phyloP scores from a whole-genome alignment of 2,888 invertebrate genomes.

The Polietes domitor region DNA sequence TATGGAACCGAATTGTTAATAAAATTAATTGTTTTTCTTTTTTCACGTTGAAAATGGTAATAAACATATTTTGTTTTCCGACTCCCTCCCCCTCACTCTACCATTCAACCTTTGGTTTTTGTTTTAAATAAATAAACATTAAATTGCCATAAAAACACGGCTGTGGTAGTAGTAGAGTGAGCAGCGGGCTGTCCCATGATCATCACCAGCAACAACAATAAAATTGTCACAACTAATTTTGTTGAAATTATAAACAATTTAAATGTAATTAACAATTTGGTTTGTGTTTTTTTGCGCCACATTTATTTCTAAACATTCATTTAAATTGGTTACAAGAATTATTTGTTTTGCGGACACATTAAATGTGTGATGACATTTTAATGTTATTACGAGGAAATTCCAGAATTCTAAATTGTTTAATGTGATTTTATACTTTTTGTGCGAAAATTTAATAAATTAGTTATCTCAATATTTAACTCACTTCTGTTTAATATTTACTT shows the following conservation, averaged over 20 bases:
- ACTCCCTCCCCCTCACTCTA: background rate
- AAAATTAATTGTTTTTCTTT: conserved; percentile 4
- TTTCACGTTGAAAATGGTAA: background rate
- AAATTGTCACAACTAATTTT: conserved; percentile 5
- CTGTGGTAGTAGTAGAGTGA: background rate
- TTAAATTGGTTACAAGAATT: conserved; percentile 5
- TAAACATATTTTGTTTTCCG: background rate
- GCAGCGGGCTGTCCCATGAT: background rate
- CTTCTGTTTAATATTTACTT: no score
- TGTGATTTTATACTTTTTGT: background rate
- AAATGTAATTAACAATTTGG: background rate
- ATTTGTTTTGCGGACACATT: background rate
- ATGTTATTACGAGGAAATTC: background rate
- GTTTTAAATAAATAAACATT: conserved; percentile 8
- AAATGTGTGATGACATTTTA: background rate
- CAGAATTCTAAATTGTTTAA: background rate
- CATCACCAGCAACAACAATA: background rate
- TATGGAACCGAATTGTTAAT: background rate
- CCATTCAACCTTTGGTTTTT: no score
- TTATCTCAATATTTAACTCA: no score
- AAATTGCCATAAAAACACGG: background rate
- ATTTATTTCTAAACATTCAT: background rate
- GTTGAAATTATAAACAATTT: conserved; percentile 1
- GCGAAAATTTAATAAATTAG: background rate
- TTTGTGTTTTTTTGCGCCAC: background rate